Percentiles rank a stretch among this genome's conserved stretches.
These are phyloP conservation scores for Cyclina sinensis DNA, from an alignment of 1,140 invertebrate genomes.

Conservation along the genomic window DNA sequence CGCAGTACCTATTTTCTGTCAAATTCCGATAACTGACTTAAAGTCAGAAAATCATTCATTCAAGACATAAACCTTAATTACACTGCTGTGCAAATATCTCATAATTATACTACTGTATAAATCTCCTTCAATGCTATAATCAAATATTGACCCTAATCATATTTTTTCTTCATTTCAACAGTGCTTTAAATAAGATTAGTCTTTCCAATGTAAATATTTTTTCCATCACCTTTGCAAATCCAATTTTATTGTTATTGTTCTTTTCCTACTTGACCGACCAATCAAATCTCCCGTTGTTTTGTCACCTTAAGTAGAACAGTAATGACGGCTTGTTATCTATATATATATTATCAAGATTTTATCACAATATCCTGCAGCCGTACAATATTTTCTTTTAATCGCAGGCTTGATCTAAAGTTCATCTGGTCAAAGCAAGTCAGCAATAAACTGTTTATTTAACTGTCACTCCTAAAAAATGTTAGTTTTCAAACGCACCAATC, in stretches of 20 bases:
- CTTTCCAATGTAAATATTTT: neutral
- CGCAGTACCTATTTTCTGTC: too few species aligned
- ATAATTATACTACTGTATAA: too few species aligned
- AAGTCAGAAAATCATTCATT: too few species aligned
- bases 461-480: too few species aligned
- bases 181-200: neutral
- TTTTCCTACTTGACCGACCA: neutral
- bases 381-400: neutral
- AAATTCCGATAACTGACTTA: too few species aligned
- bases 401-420: neutral
- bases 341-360: slow-evolving; percentile 7
- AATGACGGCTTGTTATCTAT: slow-evolving; percentile 1
- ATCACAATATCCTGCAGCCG: slow-evolving; percentile 10
- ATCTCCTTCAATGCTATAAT: too few species aligned
- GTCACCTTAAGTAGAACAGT: neutral
- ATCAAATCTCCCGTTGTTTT: neutral
- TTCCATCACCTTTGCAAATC: neutral
- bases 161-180: neutral
- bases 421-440: neutral
- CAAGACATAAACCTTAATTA: too few species aligned
- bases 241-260: neutral
- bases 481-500: too few species aligned
- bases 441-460: too few species aligned
- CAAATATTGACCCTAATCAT: too few species aligned
- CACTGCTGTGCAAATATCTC: too few species aligned